Percentiles rank a stretch among this genome's conserved stretches.
phyloP scores from a whole-genome alignment of 2,113 vertebrate genomes.

The Echinops telfairi region DNA sequence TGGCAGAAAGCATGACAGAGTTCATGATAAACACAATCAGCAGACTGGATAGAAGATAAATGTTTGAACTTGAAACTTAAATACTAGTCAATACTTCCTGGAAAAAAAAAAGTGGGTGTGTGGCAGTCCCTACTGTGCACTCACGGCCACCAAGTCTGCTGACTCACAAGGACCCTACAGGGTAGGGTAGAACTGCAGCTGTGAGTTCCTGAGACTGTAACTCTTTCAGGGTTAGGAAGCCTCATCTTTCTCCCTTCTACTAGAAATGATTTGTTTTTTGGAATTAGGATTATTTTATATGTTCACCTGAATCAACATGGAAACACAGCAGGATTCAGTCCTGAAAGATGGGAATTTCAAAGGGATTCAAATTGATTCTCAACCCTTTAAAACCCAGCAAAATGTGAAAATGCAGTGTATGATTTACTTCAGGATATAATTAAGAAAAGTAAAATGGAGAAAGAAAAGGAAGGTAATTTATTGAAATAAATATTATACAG shows the following conservation, averaged over 20 bases:
- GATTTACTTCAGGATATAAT: conserved; percentile 11
- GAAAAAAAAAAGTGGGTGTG: not conserved
- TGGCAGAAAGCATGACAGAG: not conserved
- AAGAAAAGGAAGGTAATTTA: conserved; percentile 46
- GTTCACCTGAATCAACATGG: conserved; percentile 41
- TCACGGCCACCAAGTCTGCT: too few species aligned
- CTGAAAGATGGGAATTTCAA: conserved; percentile 45
- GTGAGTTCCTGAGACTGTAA: too few species aligned
- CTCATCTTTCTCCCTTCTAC: not conserved
- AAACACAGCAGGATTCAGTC: conserved; percentile 17
- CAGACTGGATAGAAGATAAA: not conserved
- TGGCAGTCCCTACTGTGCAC: too few species aligned
- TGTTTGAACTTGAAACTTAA: not conserved
- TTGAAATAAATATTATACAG: conserved; percentile 25
- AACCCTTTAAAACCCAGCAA: conserved; percentile 26
- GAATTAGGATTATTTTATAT: conserved; percentile 4
- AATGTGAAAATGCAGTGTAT: not conserved
- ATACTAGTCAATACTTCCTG: not conserved
- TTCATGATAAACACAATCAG: not conserved
- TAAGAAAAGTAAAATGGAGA: conserved; percentile 41
- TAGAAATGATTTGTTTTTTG: not conserved
- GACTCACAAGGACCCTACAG: too few species aligned
- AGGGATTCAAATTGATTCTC: conserved; percentile 23
- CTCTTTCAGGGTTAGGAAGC: too few species aligned
- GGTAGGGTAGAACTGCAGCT: too few species aligned